phyloP scores from a whole-genome alignment of 2,797 vertebrate genomes.

The Gouania willdenowi region DNA sequence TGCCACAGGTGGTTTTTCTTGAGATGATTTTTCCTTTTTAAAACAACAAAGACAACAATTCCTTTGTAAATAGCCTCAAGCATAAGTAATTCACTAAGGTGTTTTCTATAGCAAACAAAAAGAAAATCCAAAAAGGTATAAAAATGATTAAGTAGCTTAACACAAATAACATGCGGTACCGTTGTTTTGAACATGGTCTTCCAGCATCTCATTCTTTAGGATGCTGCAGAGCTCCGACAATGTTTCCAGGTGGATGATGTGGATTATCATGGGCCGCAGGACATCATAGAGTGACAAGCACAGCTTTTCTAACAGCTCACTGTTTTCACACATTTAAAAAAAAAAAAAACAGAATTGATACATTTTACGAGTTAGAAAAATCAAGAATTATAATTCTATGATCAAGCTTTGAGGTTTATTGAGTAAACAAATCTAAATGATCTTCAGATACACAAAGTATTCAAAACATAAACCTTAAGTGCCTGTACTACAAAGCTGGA shows the following conservation, averaged over 20 bases:
- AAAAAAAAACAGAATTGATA: not conserved
- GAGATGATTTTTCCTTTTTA: no score
- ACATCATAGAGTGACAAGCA: slow-evolving; percentile 94
- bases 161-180: slow-evolving; percentile 59
- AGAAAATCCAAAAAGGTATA: no score
- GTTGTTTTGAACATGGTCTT: slow-evolving; percentile 96
- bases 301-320: slow-evolving; percentile 91
- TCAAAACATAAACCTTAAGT: no score
- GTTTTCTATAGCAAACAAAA: no score
- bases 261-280: slow-evolving; percentile 94
- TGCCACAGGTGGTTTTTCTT: no score
- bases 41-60: no score
- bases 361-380: slow-evolving; percentile 9
- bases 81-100: no score
- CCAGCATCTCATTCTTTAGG: slow-evolving; percentile 97
- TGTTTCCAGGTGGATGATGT: slow-evolving; percentile 95
- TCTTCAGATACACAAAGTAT: no score
- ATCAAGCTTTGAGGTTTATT: not conserved
- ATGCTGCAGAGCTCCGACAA: slow-evolving; percentile 96
- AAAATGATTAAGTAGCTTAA: no score
- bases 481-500: no score
- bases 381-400: slow-evolving; percentile 7
- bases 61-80: no score
- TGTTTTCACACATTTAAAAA: slow-evolving; percentile 32
- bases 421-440: no score